Base-by-base conservation (phyloP, 1,140 invertebrate genomes). In the Phocides pigmalion region DNA sequence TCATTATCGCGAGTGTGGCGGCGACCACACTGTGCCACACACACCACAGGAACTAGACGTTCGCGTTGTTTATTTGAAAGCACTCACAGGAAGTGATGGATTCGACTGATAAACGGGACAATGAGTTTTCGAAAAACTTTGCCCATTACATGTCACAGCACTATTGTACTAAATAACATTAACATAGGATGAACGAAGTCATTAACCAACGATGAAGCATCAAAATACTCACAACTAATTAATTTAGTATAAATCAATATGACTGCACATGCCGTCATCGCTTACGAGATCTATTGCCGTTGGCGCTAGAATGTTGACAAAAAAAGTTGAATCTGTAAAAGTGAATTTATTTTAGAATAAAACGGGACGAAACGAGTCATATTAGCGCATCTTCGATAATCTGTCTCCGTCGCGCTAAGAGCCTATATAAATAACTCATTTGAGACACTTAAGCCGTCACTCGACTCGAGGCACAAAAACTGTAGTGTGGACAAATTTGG, bases 391-490 rank as follows among this genome's bases (percentile, higher is more conserved):
- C 68, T 16, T 59, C 54, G 66, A 39, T 67, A 64, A 59, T 39
- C 42, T 61, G 20, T 56, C 68, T 51, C 56, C 68, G 67, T 53
- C 53, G 66, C 69, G 64, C 67, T 64, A 66, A 78, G 67, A 70
- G 73, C 81, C 83, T 86, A 81, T 82, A 79, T 83, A 87, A 89
- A 89, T 74, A 87, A 82, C 70, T 84, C 78, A 81, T 81, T 83
- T 81, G 76, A 82, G 76, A 83, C 84, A 87, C 84, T 86, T 80
- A 79, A 85, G 70, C 74, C 75, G 79, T 82, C 84, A 81, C 79
- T 82, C 79, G 61, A 82, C 79, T 82, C 79, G 54, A 81, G 16
- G n/a, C 50, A 79, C 81, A 82, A 84, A 86, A 84, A 85, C 83
- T 72, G 68, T 67, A 72, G 71, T 64, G 64, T 68, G 50, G 15